Base-by-base conservation (phyloP, 2,888 invertebrate species). In the Pachliopta kotzebuea region DNA sequence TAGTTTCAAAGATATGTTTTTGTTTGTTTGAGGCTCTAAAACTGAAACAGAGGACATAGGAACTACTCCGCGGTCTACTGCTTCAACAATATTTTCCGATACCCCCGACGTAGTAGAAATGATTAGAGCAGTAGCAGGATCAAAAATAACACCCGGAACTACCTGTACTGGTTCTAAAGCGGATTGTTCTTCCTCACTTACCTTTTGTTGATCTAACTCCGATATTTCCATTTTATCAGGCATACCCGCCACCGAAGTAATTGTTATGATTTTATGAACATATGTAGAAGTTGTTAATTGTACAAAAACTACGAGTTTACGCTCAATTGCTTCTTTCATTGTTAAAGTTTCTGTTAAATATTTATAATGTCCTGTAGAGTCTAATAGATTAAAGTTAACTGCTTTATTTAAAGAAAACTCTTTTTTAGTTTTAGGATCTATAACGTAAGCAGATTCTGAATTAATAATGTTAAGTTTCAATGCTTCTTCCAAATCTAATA, bases 401-500 rank as follows among this genome's bases (percentile, higher is more conserved):
- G 97, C 96, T 74, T 95, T 93, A 8, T 92, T 79, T 18, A 98
- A 81, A 4, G 95, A 91, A 21, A 96, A 84, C 78, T 94, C 94
- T 77, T 95, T 94, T 60, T 94, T 94, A 65, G 94, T 94, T 70
- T 92, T 93, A 1, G 96, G 95, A 81, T 98, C 97, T 31, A 97
- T 84, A 0, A 98, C 97, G 61, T 94, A 87, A 18, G 96, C 97
- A 0, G 98, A 98, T 69, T 95, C 92, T 20, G 96, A 94, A 85
- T 98, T 96, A 56, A 99, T 96, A 26, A 99, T 95, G 78, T 96
- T 95, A 67, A 97, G 92, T 74, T 95, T 95, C 54, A 99, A 92
- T 72, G 98, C 97, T 83, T 98, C 98, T 81, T 96, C 95, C 72
- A 98, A 95, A 67, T 96, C 95, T 55, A 97, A 94, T 62, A 96